These are phyloP conservation scores for Tilapia sparmanii DNA, from an alignment of 2,113 vertebrate species.

Conservation along the genomic window DNA sequence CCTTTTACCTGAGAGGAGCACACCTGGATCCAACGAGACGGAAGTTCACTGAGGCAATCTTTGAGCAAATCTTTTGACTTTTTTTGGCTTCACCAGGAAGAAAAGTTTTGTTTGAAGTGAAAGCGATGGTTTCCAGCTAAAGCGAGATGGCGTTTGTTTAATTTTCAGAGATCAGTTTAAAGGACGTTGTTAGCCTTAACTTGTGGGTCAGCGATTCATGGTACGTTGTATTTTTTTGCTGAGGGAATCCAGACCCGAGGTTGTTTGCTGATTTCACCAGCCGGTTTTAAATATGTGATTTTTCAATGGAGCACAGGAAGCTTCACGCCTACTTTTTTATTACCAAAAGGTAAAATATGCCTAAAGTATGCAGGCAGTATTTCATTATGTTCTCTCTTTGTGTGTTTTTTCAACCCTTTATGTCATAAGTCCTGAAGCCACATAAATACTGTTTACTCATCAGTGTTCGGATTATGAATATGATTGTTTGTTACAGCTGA, in stretches of 20 bases:
- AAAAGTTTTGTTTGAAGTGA: background rate
- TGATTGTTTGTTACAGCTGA: slow-evolving; percentile 29
- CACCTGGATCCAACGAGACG: slow-evolving; percentile 82
- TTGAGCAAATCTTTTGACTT: background rate
- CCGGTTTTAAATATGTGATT: background rate
- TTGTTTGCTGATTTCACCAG: background rate
- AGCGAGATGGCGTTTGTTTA: slow-evolving; percentile 13
- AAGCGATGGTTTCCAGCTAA: background rate
- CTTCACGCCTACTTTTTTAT: background rate
- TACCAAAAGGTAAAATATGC: background rate
- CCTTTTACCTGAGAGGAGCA: slow-evolving; percentile 67
- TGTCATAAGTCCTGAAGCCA: background rate
- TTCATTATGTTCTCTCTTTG: background rate
- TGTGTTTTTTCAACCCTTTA: background rate
- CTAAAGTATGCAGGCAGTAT: background rate
- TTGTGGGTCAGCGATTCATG: slow-evolving; percentile 19
- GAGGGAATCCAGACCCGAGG: background rate
- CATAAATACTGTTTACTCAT: background rate
- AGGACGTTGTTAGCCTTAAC: background rate
- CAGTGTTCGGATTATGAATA: background rate
- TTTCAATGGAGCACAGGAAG: background rate
- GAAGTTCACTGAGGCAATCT: slow-evolving; percentile 58
- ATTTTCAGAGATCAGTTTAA: background rate
- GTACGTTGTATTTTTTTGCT: slow-evolving; percentile 13
- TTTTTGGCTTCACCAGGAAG: background rate